Percentiles rank a stretch among this genome's conserved stretches.
phyloP scores from a whole-genome alignment of 1,140 invertebrate genomes.

The Drosophila teissieri region DNA sequence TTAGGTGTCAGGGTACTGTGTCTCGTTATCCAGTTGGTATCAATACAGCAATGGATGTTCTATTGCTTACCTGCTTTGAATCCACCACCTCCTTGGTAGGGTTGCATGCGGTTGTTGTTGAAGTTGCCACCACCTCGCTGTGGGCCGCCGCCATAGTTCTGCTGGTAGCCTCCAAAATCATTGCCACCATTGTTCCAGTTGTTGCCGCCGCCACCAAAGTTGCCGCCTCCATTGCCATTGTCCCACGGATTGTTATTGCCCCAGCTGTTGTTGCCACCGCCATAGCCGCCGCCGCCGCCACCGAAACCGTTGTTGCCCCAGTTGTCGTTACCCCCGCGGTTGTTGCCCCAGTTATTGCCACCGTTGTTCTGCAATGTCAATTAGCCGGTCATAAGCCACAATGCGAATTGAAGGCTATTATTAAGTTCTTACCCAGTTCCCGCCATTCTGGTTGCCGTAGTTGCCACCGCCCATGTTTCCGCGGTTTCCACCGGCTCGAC shows the following conservation, averaged over 20 bases:
- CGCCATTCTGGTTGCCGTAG: constrained; percentile 74
- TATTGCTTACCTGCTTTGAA: constrained; percentile 73
- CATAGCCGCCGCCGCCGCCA: constrained; percentile 70
- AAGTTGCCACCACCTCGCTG: constrained; percentile 87
- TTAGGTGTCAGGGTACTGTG: constrained; percentile 45
- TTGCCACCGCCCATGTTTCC: constrained; percentile 82
- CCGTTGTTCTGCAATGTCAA: constrained; percentile 80
- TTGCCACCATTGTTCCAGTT: constrained; percentile 84
- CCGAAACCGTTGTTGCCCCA: constrained; percentile 87
- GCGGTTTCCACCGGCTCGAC: constrained; percentile 61
- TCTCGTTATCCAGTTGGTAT: constrained; percentile 8
- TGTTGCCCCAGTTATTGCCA: constrained; percentile 90
- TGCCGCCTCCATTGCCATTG: constrained; percentile 80
- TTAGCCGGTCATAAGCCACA: not conserved
- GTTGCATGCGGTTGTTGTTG: constrained; percentile 85
- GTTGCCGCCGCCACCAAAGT: constrained; percentile 59
- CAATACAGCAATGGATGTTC: not conserved
- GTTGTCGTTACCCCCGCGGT: constrained; percentile 87
- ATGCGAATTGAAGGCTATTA: constrained; percentile 68
- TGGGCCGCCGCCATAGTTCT: constrained; percentile 89
- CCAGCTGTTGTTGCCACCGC: constrained; percentile 78
- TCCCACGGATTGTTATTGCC: constrained; percentile 85
- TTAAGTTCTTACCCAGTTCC: constrained; percentile 86
- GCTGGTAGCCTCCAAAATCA: constrained; percentile 90
- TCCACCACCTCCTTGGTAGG: constrained; percentile 85